phyloP scores from a whole-genome alignment of 2,888 invertebrate species.

The Ecliptopera silaceata region DNA sequence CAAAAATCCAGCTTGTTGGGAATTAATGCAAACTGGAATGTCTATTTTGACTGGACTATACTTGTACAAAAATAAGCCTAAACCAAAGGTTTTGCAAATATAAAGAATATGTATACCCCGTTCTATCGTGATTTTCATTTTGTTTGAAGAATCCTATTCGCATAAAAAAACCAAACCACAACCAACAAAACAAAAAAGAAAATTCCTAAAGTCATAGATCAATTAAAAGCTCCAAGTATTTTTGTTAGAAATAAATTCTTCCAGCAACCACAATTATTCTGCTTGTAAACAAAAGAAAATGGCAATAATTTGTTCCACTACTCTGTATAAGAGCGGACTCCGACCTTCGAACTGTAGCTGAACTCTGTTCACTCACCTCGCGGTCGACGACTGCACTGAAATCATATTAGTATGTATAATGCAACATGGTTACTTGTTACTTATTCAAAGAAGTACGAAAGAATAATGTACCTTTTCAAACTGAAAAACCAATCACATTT shows the following conservation, averaged over 20 bases:
- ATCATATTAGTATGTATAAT: conserved; percentile 42
- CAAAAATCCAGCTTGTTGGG: too few relatives aligned
- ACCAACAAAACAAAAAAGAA: too few relatives aligned
- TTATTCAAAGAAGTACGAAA: conserved; percentile 1
- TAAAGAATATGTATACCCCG: too few relatives aligned
- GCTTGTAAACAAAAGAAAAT: conserved; percentile 15
- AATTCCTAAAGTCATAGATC: neutral
- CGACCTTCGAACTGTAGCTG: conserved; percentile 65
- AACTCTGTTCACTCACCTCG: conserved; percentile 63
- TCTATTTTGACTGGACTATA: too few relatives aligned
- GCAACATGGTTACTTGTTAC: conserved; percentile 27
- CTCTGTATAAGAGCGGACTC: conserved; percentile 50
- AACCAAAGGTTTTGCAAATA: too few relatives aligned
- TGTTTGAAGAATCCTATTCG: too few relatives aligned
- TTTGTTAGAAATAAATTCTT: neutral
- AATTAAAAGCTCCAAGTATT: neutral
- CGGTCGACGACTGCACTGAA: conserved; percentile 52
- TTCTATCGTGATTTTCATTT: too few relatives aligned
- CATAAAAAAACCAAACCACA: neutral
- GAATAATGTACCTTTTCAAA: neutral
- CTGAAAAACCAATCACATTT: neutral
- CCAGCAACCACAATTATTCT: conserved; percentile 3
- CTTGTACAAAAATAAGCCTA: too few relatives aligned
- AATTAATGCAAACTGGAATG: too few relatives aligned
- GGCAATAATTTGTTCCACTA: conserved; percentile 26